These are phyloP conservation scores for Muscina levida DNA, from an alignment of 2,888 invertebrate genomes.

Conservation along the genomic window DNA sequence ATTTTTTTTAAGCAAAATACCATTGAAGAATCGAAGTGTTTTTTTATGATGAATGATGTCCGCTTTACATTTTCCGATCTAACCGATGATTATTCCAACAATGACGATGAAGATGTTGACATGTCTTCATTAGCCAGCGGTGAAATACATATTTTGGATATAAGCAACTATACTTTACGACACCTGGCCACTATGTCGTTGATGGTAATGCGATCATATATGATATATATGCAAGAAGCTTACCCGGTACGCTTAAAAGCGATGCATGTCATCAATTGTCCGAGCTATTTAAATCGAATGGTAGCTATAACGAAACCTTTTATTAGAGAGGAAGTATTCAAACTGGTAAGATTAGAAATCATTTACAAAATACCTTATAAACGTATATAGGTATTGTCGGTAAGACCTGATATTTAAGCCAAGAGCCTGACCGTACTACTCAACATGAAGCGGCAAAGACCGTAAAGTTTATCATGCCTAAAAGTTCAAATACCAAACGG, in stretches of 20 bases:
- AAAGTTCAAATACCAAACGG: too few relatives aligned
- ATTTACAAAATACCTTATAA: not conserved
- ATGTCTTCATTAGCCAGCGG: slow-evolving; percentile 80
- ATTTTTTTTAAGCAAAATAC: slow-evolving; percentile 70
- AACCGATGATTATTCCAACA: slow-evolving; percentile 22
- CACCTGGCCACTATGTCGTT: slow-evolving; percentile 82
- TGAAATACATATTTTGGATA: slow-evolving; percentile 86
- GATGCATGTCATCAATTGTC: slow-evolving; percentile 83
- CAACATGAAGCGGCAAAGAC: too few relatives aligned
- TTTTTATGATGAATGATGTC: slow-evolving; percentile 72
- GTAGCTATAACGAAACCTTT: slow-evolving; percentile 83
- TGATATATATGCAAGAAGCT: slow-evolving; percentile 74
- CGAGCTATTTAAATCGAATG: slow-evolving; percentile 83
- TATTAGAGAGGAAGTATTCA: slow-evolving; percentile 77
- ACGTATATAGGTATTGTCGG: too few relatives aligned
- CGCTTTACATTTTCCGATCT: slow-evolving; percentile 69
- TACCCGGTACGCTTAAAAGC: slow-evolving; percentile 74
- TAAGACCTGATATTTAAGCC: too few relatives aligned
- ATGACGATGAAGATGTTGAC: not conserved
- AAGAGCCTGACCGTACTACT: too few relatives aligned
- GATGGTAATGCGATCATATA: slow-evolving; percentile 71
- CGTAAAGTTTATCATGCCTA: too few relatives aligned
- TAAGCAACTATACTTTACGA: slow-evolving; percentile 83
- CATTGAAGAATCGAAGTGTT: slow-evolving; percentile 73
- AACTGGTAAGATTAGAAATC: slow-evolving; percentile 54